phyloP scores from a whole-genome alignment of 2,888 invertebrate species.

The Parapristionchus giblindavisi region DNA sequence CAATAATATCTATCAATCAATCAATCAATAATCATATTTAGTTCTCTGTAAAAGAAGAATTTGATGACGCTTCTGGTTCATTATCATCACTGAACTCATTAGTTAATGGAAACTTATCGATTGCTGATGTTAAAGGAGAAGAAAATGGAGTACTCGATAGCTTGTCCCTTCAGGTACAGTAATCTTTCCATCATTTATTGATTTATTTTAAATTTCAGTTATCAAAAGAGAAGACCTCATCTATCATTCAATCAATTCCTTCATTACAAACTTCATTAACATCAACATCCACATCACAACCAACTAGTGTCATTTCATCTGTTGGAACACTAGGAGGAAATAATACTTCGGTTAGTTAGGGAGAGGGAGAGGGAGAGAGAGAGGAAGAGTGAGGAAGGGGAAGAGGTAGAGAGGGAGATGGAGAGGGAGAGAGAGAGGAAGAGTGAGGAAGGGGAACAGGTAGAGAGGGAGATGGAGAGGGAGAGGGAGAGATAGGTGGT shows the following conservation, averaged over 20 bases:
- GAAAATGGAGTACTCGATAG: background rate
- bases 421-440: background rate
- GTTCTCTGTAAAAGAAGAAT: slow-evolving; percentile 35
- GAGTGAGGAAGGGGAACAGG: background rate
- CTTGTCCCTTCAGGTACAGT: background rate
- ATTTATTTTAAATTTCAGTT: slow-evolving; percentile 5
- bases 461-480: too few species aligned
- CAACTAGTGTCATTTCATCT: slow-evolving; percentile 55
- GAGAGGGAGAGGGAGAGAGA: slow-evolving; percentile 11
- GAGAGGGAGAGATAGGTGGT: too few species aligned
- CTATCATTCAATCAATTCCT: slow-evolving; percentile 15
- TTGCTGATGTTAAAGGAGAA: background rate
- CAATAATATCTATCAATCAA: background rate
- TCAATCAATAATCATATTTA: background rate
- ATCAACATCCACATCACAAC: slow-evolving; percentile 37
- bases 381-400: background rate
- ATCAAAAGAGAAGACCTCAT: slow-evolving; percentile 6
- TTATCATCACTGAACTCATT: too few species aligned
- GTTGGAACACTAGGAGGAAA: slow-evolving; percentile 43
- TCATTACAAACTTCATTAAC: slow-evolving; percentile 20
- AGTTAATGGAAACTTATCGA: slow-evolving; percentile 8
- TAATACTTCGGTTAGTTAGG: background rate
- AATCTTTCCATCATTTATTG: background rate
- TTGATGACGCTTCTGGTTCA: slow-evolving; percentile 1
- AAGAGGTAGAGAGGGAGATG: background rate